Base-by-base conservation (phyloP, 2,113 vertebrate genomes). In the Corythaixoides concolor region DNA sequence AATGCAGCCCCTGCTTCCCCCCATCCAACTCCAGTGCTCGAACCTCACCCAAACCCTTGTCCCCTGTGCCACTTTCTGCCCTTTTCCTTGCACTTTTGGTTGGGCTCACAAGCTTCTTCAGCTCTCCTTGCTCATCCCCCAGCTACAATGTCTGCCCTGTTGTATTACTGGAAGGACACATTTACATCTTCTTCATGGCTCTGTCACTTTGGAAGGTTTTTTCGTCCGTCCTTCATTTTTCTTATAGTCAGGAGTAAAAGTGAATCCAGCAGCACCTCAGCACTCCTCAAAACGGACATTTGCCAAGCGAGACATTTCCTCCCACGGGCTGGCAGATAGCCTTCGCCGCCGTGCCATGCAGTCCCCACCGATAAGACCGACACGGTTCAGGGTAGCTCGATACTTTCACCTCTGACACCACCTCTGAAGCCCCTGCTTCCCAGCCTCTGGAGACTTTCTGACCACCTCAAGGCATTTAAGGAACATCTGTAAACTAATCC, bases 231-330 rank as follows among this genome's bases (percentile, higher is more conserved):
- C 9, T 62, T 66, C 2, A 0, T 53, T 95, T 72, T 83, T 43
- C 37, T 79, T 77, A 73, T 63, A 16, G 22, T 15, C 35, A 60
- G 43, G 19, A 87, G 14, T 14, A 32, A 90, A 74, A 72, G 5
- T 0, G 2, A 87, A 68, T n/a, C 60, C 66, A 66, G 62, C 26
- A 24, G 47, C 12, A 2, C 45, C 43, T 70, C 45, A 26, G 20
- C 4, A 9, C 55, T 70, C 10, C 73, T 60, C 69, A 15, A 10
- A 77, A 22, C 0, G 0, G 13, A 22, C 2, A 0, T 16, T 72
- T 3, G 1, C 53, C 30, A 13, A 37, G 30, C 2, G 3, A 75
- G 69, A 30, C 17, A 2, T 18, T 50, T 47, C 59, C 60, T 89
- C 53, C 14, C 24, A 2, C 0, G 3, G 37, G 28, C 66, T 80